Conservation (phyloP, 2,113 vertebrate genomes). For the Gorsachius goisagi region DNA sequence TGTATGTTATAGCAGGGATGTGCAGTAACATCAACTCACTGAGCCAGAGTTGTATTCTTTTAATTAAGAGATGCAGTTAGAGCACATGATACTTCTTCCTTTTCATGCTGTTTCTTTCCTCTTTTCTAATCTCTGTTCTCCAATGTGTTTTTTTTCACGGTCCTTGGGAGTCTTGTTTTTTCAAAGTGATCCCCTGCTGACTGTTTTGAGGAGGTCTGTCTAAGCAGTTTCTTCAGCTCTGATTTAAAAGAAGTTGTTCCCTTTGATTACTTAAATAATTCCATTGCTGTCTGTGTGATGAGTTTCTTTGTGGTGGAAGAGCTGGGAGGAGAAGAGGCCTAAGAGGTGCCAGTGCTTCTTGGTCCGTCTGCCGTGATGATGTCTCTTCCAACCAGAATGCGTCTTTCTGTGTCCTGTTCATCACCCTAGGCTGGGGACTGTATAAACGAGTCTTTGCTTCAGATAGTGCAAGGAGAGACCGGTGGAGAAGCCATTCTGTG, state of each 20-base stretch:
- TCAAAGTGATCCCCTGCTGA: constrained; percentile 40
- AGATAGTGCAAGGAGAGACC: neutral
- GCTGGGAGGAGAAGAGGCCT: neutral
- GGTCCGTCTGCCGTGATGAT: neutral
- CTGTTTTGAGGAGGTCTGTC: neutral
- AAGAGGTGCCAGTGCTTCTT: neutral
- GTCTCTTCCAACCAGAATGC: neutral
- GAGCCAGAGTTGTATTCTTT: neutral
- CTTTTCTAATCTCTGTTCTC: constrained; percentile 19
- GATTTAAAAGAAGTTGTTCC: neutral
- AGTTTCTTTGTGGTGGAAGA: neutral
- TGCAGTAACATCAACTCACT: neutral
- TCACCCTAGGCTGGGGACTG: neutral
- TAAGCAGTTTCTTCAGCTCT: neutral
- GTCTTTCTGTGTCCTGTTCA: accelerated
- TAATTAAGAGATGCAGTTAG: constrained; percentile 24
- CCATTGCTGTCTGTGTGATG: neutral
- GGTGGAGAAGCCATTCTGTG: neutral
- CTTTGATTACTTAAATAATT: neutral
- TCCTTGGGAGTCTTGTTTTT: constrained; percentile 23
- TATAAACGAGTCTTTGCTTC: accelerated
- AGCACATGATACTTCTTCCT: constrained; percentile 17
- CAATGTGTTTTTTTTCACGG: neutral
- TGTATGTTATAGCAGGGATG: neutral
- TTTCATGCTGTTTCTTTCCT: constrained; percentile 30